phyloP scores from a whole-genome alignment of 92 coral and sea anemone species.

The Porites rus region DNA sequence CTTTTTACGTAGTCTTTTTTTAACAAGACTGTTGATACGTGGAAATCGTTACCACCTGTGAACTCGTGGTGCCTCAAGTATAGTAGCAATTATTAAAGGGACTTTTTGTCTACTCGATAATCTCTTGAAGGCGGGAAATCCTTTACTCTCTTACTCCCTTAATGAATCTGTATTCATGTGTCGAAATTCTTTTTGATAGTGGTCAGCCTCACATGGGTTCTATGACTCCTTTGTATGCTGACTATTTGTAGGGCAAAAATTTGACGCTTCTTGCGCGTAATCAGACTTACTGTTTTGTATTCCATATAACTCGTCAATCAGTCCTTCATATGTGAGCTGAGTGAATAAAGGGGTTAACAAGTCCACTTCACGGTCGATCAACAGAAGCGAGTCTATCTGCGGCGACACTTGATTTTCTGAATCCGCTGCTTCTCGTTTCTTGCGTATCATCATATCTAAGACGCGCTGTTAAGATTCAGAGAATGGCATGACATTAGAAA shows the following conservation, averaged over 20 bases:
- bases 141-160: too few relatives aligned
- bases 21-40: too few relatives aligned
- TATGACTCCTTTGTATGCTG: too few relatives aligned
- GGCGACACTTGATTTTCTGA: conserved; percentile 89
- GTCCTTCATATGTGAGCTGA: conserved; percentile 98
- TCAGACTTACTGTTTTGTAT: conserved; percentile 90
- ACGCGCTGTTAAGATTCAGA: conserved; percentile 62
- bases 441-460: conserved; percentile 96
- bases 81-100: too few relatives aligned
- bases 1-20: too few relatives aligned
- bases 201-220: too few relatives aligned
- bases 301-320: conserved; percentile 92
- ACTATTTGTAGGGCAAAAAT: background rate
- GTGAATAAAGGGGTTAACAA: conserved; percentile 93
- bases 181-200: too few relatives aligned
- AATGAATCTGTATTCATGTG: too few relatives aligned
- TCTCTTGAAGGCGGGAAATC: too few relatives aligned
- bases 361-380: conserved; percentile 93
- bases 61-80: too few relatives aligned
- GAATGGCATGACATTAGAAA: background rate
- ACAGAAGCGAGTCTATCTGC: conserved; percentile 89
- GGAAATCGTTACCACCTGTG: too few relatives aligned
- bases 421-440: conserved; percentile 91
- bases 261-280: background rate
- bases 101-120: too few relatives aligned